phyloP scores from a whole-genome alignment of 2,113 vertebrate species.

The Formicarius rufipectus region DNA sequence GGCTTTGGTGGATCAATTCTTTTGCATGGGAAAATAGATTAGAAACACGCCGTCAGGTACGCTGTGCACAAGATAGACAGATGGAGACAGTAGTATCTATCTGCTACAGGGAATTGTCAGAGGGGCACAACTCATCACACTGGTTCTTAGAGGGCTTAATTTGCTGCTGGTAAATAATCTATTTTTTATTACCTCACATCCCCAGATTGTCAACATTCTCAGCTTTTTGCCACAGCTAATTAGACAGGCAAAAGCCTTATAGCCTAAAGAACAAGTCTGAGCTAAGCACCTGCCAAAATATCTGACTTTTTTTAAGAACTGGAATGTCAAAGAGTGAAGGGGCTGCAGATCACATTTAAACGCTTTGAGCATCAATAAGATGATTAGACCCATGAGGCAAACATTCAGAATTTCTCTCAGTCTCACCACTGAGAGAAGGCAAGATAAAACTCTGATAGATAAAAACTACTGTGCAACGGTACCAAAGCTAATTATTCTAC shows the following conservation, averaged over 20 bases:
- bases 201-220: constrained; percentile 67
- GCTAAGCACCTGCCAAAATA: constrained; percentile 69
- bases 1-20: constrained; percentile 47
- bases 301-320: constrained; percentile 61
- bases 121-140: constrained; percentile 51
- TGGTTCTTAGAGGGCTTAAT: constrained; percentile 62
- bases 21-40: constrained; percentile 48
- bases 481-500: constrained; percentile 72
- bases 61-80: constrained; percentile 19
- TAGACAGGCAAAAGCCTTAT: constrained; percentile 71
- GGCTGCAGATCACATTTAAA: constrained; percentile 69
- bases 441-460: constrained; percentile 67
- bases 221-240: constrained; percentile 71
- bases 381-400: constrained; percentile 70
- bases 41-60: constrained; percentile 49
- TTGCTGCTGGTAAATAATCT: constrained; percentile 68
- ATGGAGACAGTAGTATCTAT: constrained; percentile 51
- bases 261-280: constrained; percentile 63
- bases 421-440: constrained; percentile 63
- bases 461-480: constrained; percentile 49
- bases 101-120: constrained; percentile 42
- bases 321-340: constrained; percentile 66
- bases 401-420: constrained; percentile 65
- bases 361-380: constrained; percentile 64
- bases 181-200: constrained; percentile 66